These are phyloP conservation scores for Anabas testudineus DNA, from an alignment of 2,797 vertebrate genomes.

Conservation along the genomic window DNA sequence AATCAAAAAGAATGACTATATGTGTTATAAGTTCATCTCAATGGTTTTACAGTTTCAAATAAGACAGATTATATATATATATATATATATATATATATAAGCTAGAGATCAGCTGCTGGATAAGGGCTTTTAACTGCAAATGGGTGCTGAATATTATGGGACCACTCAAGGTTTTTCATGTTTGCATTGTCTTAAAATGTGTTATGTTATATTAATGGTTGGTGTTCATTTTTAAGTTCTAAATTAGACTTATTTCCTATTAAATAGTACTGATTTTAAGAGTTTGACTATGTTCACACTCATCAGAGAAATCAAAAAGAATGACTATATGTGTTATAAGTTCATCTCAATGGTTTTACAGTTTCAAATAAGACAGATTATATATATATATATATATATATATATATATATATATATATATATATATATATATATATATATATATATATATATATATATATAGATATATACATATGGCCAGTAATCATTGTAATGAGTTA, in stretches of 20 bases:
- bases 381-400: no score
- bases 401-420: no score
- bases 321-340: slow-evolving; percentile 3
- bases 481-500: no score
- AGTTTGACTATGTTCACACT: neutral
- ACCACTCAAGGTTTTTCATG: slow-evolving; percentile 35
- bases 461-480: no score
- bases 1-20: neutral
- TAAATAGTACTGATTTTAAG: neutral
- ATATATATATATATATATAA: no score
- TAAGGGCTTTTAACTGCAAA: slow-evolving; percentile 46
- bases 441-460: no score
- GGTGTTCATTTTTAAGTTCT: no score
- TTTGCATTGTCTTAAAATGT: slow-evolving; percentile 37
- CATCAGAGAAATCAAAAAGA: neutral
- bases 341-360: neutral
- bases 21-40: neutral
- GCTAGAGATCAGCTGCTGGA: slow-evolving; percentile 3
- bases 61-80: no score
- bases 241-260: slow-evolving; percentile 14
- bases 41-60: no score
- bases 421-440: no score
- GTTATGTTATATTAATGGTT: slow-evolving; percentile 25
- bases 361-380: no score
- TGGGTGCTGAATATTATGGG: slow-evolving; percentile 38